Conservation (phyloP, 2,113 vertebrate species). For the Mastomys natalensis region DNA sequence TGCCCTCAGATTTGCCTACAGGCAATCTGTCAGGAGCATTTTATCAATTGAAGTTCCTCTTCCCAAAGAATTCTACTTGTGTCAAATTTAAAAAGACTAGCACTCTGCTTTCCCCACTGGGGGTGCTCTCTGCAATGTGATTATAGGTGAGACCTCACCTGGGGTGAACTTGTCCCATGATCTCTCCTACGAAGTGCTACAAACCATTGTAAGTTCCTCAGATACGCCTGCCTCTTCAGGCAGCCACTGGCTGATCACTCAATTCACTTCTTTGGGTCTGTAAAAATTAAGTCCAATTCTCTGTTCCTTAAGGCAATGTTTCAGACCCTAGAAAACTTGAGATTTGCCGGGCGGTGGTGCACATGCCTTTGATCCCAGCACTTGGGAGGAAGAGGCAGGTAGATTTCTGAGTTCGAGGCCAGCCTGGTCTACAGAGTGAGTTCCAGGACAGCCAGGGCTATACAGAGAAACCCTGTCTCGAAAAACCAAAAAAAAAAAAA, state of each 20-base stretch:
- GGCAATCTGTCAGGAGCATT: not conserved
- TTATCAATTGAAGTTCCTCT: not conserved
- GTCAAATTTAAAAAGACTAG: not conserved
- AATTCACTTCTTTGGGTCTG: not conserved
- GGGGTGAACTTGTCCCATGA: accelerated
- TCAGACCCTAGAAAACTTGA: not conserved
- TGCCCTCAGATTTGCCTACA: not conserved
- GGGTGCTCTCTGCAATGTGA: not conserved
- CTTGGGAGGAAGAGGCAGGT: too few relatives aligned
- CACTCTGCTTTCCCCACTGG: too few relatives aligned
- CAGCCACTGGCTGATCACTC: not conserved
- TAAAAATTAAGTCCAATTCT: not conserved
- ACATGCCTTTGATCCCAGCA: too few relatives aligned
- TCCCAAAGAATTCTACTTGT: not conserved
- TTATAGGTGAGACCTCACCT: not conserved
- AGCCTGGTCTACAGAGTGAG: too few relatives aligned
- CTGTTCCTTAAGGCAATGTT: not conserved
- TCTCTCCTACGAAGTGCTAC: not conserved
- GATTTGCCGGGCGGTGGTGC: too few relatives aligned
- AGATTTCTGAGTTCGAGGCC: too few relatives aligned
- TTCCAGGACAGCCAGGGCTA: too few relatives aligned
- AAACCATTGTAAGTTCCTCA: too few relatives aligned
- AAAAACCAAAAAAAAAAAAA: too few relatives aligned
- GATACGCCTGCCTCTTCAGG: not conserved
- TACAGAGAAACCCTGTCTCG: too few relatives aligned